Evolutionary conservation across 2,888 invertebrate species (phyloP), one percentile per base, ranked within the genome.

Genomic region (Diogma glabrata): DNA sequence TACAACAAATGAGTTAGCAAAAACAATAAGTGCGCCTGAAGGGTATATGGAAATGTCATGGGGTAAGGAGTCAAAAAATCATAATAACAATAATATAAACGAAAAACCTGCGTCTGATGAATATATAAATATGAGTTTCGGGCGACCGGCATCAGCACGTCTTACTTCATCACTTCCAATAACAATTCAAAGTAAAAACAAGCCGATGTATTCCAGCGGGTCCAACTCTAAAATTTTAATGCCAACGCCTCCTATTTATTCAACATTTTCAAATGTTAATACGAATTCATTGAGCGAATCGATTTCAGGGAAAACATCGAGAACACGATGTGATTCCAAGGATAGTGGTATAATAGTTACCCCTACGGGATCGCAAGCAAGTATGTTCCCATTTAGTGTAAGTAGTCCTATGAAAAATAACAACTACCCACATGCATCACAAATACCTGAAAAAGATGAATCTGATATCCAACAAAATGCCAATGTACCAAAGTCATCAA

Each of bases 331-430:
- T 46, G 70, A 71, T 55, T 70, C 70, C 4, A 66, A 66, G 55
- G 72, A 72, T 12, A 56, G 53, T 52, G 70, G 69, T 51, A 64
- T 69, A 54, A n/a, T n/a, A n/a, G 67, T 73, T 3, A 77, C 79
- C 1, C 77, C 77, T 1, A 76, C 77, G 2, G 79, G 79, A 45
- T 79, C 75, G 3, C 72, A 72, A 52, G 67, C 78, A 6, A 79
- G 81, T 0, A 77, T 83, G 53, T 84, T 84, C 64, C 82, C 83
- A 2, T 74, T 83, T 59, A 81, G 81, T 57, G 82, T 82, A 1
- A 75, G 77, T 14, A 79, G 81, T 3, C 81, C 82, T 1, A 71
- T 75, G 19, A 78, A 77, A 55, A 63, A 69, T 1, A 8, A 17
- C n/a, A 33, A 30, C 22, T 12, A 7, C n/a, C 16, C n/a, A 16